Base-by-base conservation (phyloP, 2,797 vertebrate species). In the Darevskia mixta region DNA sequence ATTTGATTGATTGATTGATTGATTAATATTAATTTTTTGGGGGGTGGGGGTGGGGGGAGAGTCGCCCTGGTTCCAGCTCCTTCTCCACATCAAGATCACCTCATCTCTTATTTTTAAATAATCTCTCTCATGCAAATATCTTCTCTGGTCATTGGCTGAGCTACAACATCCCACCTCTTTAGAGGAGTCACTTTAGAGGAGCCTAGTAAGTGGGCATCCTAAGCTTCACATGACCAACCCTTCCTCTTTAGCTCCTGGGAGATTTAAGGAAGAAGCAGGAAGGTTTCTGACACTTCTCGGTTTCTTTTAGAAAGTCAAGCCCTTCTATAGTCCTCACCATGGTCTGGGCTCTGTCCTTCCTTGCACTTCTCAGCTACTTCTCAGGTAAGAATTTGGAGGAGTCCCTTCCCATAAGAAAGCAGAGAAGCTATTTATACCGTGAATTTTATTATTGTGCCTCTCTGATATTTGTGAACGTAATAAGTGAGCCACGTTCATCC, bases 351-450 rank as follows among this genome's bases (percentile, higher is more conserved):
- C 43, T 78, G 10, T 29, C 23, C 3, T 18, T 78, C 76, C 27
- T 78, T 49, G 66, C 27, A 23, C 25, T 67, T 29, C 66, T 67
- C 25, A 25, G 27, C 27, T 67, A 29, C 27, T 25, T 67, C 27
- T 25, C 66, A 67, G 66, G 66, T 67, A 67, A 49, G 25, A 10
- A 3, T 20, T 11, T 49, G 27, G 32, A 18, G 6, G 13, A 2
- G 10, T 71, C n/a, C n/a, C n/a, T 71, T 61, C 9, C 58, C 58
- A 20, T 61, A 2, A 2, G 43, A 10, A 25, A 35, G 3, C 2
- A 29, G 2, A 71, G 10, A 11, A 1, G 1, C 8, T 10, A 3
- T 1, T 13, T 29, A 4, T 4, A 1, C 10, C 29, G 1, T 25
- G 2, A 3, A 55, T 49, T 1, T 15, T n/a, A 58, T 6, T 49